Evolutionary conservation across 2,888 invertebrate species (phyloP).

Genomic region (Euzetes globulus): DNA sequence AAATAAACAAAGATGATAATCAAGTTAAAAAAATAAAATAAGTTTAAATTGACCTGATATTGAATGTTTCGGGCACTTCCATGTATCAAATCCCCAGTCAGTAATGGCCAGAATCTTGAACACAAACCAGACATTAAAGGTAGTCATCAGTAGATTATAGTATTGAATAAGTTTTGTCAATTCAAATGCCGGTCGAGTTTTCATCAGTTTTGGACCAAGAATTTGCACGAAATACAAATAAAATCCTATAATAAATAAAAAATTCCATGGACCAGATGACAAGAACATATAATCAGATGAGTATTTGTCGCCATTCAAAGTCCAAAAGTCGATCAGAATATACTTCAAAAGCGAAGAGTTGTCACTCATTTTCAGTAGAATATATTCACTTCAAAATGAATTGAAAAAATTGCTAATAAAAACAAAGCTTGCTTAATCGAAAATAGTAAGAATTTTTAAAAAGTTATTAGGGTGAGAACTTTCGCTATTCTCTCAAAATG

Average conservation of each 20-base stretch:
- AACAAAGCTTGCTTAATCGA: neutral
- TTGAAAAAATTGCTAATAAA: neutral
- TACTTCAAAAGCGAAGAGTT: neutral
- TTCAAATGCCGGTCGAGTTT: constrained; percentile 1
- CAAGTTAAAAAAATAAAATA: too few relatives aligned
- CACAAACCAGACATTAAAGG: constrained; percentile 19
- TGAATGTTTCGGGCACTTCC: constrained; percentile 5
- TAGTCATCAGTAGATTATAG: constrained; percentile 23
- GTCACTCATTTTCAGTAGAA: neutral
- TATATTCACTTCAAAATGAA: neutral
- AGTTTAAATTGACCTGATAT: neutral
- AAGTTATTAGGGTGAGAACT: too few relatives aligned
- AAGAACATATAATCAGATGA: neutral
- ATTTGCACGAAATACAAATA: constrained; percentile 19
- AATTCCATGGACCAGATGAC: neutral
- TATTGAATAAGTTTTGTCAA: neutral
- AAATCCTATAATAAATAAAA: neutral
- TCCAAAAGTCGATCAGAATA: constrained; percentile 6
- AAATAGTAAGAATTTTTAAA: neutral
- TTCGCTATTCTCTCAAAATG: neutral
- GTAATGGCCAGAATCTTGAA: neutral
- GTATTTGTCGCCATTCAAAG: neutral
- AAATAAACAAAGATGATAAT: too few relatives aligned
- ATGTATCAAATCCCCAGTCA: constrained; percentile 18
- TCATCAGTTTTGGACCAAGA: constrained; percentile 31